phyloP scores from a whole-genome alignment of 2,797 vertebrate species.

The Cuniculus paca region DNA sequence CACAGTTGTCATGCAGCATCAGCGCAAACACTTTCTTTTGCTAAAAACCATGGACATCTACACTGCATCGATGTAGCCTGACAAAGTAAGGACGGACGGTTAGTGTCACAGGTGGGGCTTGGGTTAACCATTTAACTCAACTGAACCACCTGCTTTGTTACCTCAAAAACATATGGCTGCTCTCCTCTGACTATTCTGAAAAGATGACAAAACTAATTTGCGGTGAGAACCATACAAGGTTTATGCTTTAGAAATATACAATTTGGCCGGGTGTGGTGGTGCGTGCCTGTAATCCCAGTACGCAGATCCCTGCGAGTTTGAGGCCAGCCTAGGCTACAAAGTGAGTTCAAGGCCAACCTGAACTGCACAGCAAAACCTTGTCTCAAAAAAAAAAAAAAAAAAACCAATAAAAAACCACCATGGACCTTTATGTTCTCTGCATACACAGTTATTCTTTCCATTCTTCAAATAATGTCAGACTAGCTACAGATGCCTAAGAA shows the following conservation, averaged over 20 bases:
- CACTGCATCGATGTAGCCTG: not conserved
- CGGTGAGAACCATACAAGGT: not conserved
- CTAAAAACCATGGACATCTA: not conserved
- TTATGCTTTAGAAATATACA: not conserved
- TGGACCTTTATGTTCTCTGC: not conserved
- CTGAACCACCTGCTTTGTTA: not conserved
- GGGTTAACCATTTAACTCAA: not conserved
- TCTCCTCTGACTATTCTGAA: not conserved
- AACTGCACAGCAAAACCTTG: no score
- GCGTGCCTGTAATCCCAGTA: not conserved
- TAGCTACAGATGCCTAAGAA: not conserved
- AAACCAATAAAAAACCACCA: not conserved
- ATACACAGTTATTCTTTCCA: not conserved
- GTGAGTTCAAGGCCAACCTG: no score
- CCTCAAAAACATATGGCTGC: not conserved
- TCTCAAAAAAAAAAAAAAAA: no score
- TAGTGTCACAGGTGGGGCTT: not conserved
- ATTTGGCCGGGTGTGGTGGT: not conserved
- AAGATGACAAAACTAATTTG: not conserved
- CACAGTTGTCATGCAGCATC: not conserved
- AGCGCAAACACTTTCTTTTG: not conserved
- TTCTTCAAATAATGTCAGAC: not conserved
- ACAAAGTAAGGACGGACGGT: not conserved
- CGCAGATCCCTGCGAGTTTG: no score
- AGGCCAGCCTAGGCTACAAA: no score